Base-by-base conservation (phyloP, 1,140 invertebrate species). In the Rhizoglyphus robini region DNA sequence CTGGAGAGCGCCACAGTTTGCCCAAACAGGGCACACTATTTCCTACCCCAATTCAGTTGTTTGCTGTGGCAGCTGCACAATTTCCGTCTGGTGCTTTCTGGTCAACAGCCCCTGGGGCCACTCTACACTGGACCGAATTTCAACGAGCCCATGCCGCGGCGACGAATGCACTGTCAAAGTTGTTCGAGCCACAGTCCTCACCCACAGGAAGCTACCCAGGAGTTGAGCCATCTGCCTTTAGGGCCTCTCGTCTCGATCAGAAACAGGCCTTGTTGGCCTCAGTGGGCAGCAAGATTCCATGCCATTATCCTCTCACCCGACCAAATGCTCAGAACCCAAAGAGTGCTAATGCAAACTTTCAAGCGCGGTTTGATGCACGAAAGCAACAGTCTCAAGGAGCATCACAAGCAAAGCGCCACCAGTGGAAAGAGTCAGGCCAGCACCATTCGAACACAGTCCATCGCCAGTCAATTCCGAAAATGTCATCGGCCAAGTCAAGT, bases 381-480 rank as follows among this genome's bases (percentile, higher is more conserved):
- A 41, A 11, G 59, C 59, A 61, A 49, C 32, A 29, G 23, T 46
- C 13, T 61, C 41, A 49, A 23, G 25, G 41, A 30, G n/a, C 15
- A 31, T 27, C n/a, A 59, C n/a, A 48, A 29, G 11, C 18, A 2
- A 15, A 59, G 18, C 61, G n/a, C n/a, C 61, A 63, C 20, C 38
- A 59, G 2, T 30, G 3, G 18, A 13, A 38, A 32, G 5, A 59
- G 29, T 15, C 18, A 2, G 15, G 15, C 30, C 30, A 38, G 30
- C 57, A 34, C 20, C n/a, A 77, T 25, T 79, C 80, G 1, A 78
- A 78, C 75, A 76, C 20, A 23, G 46, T 13, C n/a, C n/a, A n/a
- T n/a, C 34, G 63, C 46, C 64, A 47, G 74, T 77, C 70, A 38
- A 67, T 65, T 47, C 27, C 61, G 51, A 62, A n/a, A 41, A 8